Evolutionary conservation across 2,797 vertebrate genomes (phyloP).

Genomic region (Eleutherodactylus coqui): DNA sequence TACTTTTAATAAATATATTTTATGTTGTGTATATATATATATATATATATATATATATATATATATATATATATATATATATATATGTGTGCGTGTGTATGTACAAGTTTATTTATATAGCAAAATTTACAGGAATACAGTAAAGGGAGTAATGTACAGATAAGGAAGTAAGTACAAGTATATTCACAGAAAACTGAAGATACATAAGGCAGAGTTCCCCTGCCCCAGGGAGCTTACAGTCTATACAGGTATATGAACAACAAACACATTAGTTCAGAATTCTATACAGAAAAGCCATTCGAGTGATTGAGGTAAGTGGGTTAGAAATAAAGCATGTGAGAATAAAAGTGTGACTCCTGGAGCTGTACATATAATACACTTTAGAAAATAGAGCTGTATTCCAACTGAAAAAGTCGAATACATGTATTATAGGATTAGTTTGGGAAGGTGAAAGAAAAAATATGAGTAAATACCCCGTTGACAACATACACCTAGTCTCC

Average conservation of each 20-base stretch:
- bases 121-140: slow-evolving; percentile 21
- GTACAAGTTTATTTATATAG: slow-evolving; percentile 37
- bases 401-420: not conserved
- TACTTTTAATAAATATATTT: slow-evolving; percentile 33
- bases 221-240: slow-evolving; percentile 32
- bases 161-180: slow-evolving; percentile 20
- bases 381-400: not conserved
- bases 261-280: slow-evolving; percentile 17
- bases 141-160: slow-evolving; percentile 28
- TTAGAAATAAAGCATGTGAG: not conserved
- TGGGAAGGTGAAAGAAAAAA: not conserved
- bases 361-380: not conserved
- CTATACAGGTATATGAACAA: slow-evolving; percentile 7
- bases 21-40: slow-evolving; percentile 18
- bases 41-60: slow-evolving; percentile 15
- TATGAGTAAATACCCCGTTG: not conserved
- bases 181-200: slow-evolving; percentile 23
- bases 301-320: not conserved
- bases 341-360: not conserved
- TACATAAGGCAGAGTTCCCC: slow-evolving; percentile 6
- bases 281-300: slow-evolving; percentile 15
- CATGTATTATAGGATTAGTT: not conserved
- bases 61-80: slow-evolving; percentile 33
- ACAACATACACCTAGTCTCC: not conserved
- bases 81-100: slow-evolving; percentile 12